These are phyloP conservation scores for Lycophotia porphyrea DNA, from an alignment of 2,888 invertebrate species.

Conservation along the genomic window DNA sequence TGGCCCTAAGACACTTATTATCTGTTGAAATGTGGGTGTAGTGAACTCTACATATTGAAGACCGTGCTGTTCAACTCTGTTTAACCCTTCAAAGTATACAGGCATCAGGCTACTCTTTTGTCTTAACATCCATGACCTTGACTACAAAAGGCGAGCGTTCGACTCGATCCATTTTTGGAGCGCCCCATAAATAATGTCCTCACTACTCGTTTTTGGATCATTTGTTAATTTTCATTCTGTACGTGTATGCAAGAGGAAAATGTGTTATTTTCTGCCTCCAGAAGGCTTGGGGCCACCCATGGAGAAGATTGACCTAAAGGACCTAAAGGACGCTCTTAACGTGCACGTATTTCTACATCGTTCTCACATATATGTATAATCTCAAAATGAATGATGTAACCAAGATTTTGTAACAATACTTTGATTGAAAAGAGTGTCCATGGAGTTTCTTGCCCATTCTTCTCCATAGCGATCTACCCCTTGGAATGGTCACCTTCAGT, in stretches of 20 bases:
- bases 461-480: too few relatives aligned
- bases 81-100: not conserved
- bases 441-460: too few relatives aligned
- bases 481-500: too few relatives aligned
- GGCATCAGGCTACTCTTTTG: not conserved
- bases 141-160: constrained; percentile 23
- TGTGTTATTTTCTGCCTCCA: constrained; percentile 12
- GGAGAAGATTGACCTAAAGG: not conserved
- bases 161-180: constrained; percentile 21
- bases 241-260: constrained; percentile 52
- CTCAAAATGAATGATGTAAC: too few relatives aligned
- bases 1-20: not conserved
- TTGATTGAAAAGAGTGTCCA: too few relatives aligned
- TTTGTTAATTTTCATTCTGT: constrained; percentile 48
- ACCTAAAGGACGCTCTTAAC: too few relatives aligned
- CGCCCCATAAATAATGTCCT: constrained; percentile 45
- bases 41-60: not conserved
- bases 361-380: too few relatives aligned
- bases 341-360: too few relatives aligned
- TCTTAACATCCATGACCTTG: constrained; percentile 28
- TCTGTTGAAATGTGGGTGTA: not conserved
- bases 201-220: constrained; percentile 25
- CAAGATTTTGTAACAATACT: too few relatives aligned
- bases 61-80: not conserved
- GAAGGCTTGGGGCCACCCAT: constrained; percentile 26